phyloP scores from a whole-genome alignment of 2,113 vertebrate genomes.

The Pampusana beccarii region DNA sequence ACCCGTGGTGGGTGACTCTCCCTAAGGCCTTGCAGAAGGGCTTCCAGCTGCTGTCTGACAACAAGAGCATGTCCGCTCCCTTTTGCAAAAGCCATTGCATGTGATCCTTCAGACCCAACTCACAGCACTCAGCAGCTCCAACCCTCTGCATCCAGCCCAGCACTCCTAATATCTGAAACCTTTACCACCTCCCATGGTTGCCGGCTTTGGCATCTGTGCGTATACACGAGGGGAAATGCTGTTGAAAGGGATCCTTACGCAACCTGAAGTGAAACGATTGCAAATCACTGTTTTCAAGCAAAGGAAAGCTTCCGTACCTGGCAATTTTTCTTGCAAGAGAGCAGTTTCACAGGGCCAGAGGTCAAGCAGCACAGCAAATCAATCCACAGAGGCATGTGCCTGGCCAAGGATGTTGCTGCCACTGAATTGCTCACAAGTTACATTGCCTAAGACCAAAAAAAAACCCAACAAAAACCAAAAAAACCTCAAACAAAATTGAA shows the following conservation, averaged over 20 bases:
- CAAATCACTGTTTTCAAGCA: neutral
- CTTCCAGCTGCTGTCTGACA: neutral
- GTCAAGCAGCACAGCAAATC: constrained; percentile 73
- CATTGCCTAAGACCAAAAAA: neutral
- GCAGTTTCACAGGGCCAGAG: constrained; percentile 78
- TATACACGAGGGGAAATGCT: accelerated
- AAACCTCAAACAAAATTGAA: neutral
- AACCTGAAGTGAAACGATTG: neutral
- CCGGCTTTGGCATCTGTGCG: neutral
- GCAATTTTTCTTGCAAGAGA: constrained; percentile 74
- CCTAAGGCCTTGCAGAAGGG: neutral
- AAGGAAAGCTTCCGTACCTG: constrained; percentile 64
- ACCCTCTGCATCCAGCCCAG: neutral
- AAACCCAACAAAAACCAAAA: too few relatives aligned
- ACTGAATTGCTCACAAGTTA: neutral
- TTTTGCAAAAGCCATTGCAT: neutral
- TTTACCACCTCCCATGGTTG: accelerated
- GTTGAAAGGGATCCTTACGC: neutral
- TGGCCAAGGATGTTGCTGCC: constrained; percentile 3
- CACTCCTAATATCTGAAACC: neutral
- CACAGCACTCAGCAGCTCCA: neutral
- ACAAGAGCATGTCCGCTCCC: neutral
- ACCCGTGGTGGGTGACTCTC: neutral
- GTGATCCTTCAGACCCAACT: neutral
- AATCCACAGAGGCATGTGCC: constrained; percentile 64